Evolutionary conservation across 2,113 vertebrate genomes (phyloP), one percentile per base, ranked within the genome.

Genomic region (Pseudopipra pipra): DNA sequence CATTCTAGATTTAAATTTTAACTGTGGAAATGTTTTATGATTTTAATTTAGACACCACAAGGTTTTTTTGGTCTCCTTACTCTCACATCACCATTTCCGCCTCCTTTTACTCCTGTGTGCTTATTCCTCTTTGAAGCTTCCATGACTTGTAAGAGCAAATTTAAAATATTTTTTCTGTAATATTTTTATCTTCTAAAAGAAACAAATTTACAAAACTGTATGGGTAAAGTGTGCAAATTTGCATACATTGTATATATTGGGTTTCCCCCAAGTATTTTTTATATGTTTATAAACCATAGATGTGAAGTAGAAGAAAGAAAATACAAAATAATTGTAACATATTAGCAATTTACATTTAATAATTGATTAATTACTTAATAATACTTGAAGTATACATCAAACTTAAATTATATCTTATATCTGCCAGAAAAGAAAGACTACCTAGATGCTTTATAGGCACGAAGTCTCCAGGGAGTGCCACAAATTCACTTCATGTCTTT

Each of bases 311-410:
- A 54, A 71, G 18, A 54, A 62, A 71, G 5, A 79, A 59, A 63
- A 68, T 52, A 55, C 30, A 72, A 84, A n/a, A 62, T 73, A 86
- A 85, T 85, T 95, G 67, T 43, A 90, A 74, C 14, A 46, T 84
- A 83, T 92, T 95, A 93, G 52, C 65, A 96, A 76, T 51, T 89
- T 82, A 43, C 11, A 79, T 96, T 95, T 95, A 96, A 97, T 49
- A 43, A 90, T 63, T 63, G 65, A 70, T 63, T 90, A 43, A 63
- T 49, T 56, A 77, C 41, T 76, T 35, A 62, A 76, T 97, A 96
- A 97, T 92, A 93, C 65, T 95, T 89, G 79, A 90, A 92, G 47
- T 93, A 96, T 94, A 95, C 92, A 94, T 93, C 94, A 98, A 96
- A 94, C 94, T 94, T 85, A 66, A 66, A 97, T 97, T 92, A 94